Evolutionary conservation across 2,797 vertebrate species (phyloP), one percentile per base, ranked within the genome.

Genomic region (Lagocephalus sceleratus): DNA sequence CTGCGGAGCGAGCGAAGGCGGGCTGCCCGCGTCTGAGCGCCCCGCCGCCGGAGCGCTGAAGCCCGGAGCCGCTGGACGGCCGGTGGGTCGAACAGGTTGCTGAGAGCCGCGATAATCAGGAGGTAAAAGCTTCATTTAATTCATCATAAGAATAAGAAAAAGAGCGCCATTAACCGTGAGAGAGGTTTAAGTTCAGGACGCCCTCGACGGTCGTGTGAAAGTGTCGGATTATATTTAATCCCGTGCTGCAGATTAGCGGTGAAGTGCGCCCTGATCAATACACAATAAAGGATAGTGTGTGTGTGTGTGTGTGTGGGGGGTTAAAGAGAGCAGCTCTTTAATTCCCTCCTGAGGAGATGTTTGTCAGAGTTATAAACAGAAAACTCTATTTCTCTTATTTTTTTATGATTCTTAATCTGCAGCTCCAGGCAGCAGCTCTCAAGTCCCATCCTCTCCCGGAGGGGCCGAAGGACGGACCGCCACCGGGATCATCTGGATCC

Each of bases 91-190:
- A 72, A 83, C 71, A 75, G 78, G 72, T 76, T 77, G 66, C 60
- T 38, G 63, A 57, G 21, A 54, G 2, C 39, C 56, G 14, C 29
- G 26, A 54, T 54, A n/a, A n/a, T n/a, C n/a, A n/a, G n/a, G n/a
- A 82, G 82, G 85, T 84, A 62, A 77, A 68, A 1, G 46, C 15
- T 57, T 40, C 71, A 73, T 71, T 67, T 70, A 8, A 51, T 35
- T 35, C 11, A 7, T 9, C 29, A 29, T 11, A 3, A 11, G 46
- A 64, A 66, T 21, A 16, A 49, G 22, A 21, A 47, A 49, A 41
- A 62, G 5, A 8, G 26, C 2, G 26, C 10, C 1, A 14, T 10
- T 29, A 29, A 29, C 25, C 2, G 8, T 29, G 26, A 71, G 61
- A 40, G 58, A 20, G 61, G 70, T 56, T 47, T 38, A 63, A 58